Conservation (phyloP, 2,888 invertebrate genomes). For the Agrotis clavis region DNA sequence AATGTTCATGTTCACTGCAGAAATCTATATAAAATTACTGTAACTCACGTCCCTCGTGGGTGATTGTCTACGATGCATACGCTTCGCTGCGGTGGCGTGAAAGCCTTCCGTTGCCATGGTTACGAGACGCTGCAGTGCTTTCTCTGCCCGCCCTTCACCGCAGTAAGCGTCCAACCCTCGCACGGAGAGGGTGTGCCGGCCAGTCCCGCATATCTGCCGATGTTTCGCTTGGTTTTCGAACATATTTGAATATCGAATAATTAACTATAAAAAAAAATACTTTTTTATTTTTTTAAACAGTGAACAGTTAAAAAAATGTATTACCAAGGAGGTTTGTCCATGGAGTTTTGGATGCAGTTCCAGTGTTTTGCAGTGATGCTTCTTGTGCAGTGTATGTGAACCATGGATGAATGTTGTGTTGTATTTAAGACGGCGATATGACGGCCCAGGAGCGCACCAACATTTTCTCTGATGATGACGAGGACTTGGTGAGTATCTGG, state of each 20-base stretch:
- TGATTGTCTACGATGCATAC: conserved; percentile 76
- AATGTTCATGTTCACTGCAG: conserved; percentile 16
- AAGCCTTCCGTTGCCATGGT: conserved; percentile 83
- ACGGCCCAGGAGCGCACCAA: conserved; percentile 86
- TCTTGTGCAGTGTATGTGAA: conserved; percentile 81
- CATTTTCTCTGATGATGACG: conserved; percentile 87
- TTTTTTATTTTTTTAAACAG: conserved; percentile 27
- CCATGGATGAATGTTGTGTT: conserved; percentile 81
- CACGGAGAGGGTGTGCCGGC: conserved; percentile 70
- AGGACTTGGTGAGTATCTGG: conserved; percentile 85
- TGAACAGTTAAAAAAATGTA: conserved; percentile 49
- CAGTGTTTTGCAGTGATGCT: conserved; percentile 80
- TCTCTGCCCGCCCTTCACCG: conserved; percentile 85
- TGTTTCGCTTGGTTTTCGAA: conserved; percentile 63
- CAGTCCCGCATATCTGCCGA: conserved; percentile 49
- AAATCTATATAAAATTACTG: conserved; percentile 57
- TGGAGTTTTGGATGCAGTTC: conserved; percentile 86
- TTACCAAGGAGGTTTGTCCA: conserved; percentile 34
- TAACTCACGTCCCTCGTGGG: conserved; percentile 68
- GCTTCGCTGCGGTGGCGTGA: conserved; percentile 70
- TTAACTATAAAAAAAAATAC: conserved; percentile 24
- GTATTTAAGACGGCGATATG: conserved; percentile 81
- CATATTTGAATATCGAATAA: conserved; percentile 39
- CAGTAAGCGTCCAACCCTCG: conserved; percentile 82
- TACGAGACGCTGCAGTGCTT: conserved; percentile 88